Evolutionary conservation across 1,140 invertebrate species (phyloP).

Genomic region (Ridgeia piscesae): DNA sequence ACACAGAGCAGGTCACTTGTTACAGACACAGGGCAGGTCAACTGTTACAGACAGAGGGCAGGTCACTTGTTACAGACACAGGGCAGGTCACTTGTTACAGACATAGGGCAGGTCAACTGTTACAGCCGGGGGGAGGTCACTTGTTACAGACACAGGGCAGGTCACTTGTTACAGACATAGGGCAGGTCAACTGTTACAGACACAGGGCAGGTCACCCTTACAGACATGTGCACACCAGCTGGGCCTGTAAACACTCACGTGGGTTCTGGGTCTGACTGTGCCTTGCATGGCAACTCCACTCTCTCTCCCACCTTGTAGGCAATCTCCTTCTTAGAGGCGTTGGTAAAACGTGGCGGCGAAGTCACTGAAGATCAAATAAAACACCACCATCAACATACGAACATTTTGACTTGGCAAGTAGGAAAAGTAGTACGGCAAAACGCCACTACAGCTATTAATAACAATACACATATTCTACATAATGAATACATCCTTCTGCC

Average conservation of each 20-base stretch:
- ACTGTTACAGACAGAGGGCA: neutral
- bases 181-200: too few species aligned
- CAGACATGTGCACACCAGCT: neutral
- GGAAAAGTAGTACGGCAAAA: too few species aligned
- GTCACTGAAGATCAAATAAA: constrained; percentile 18
- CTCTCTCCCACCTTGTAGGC: constrained; percentile 42
- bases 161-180: too few species aligned
- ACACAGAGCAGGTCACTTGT: neutral
- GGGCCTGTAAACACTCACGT: constrained; percentile 42
- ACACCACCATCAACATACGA: neutral
- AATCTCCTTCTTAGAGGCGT: constrained; percentile 36
- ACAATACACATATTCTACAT: too few species aligned
- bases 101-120: neutral
- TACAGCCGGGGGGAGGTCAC: too few species aligned
- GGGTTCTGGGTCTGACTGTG: constrained; percentile 38
- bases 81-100: neutral
- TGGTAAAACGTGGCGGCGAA: constrained; percentile 41
- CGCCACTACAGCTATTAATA: too few species aligned
- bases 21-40: neutral
- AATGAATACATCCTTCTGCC: too few species aligned
- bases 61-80: too few species aligned
- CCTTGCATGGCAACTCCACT: constrained; percentile 42
- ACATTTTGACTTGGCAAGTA: too few species aligned
- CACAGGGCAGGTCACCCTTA: too few species aligned
- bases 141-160: too few species aligned